Percentiles rank a stretch among this genome's conserved stretches.
Conservation (phyloP, 2,797 vertebrate genomes). For the Coracias cyanogaster region DNA sequence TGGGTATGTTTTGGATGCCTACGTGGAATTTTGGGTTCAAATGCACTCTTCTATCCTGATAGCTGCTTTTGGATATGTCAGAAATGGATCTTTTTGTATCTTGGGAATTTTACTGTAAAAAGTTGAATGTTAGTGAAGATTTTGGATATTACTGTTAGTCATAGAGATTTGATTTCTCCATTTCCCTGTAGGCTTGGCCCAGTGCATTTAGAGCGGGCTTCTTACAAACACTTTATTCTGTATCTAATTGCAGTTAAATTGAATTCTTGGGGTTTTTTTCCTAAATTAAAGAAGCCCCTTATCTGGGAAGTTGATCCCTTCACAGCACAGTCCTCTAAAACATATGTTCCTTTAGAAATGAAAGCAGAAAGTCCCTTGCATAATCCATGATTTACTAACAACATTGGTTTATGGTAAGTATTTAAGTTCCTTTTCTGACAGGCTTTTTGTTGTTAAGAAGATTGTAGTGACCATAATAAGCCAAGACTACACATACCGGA, state of each 20-base stretch:
- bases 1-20: neutral
- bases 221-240: neutral
- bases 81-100: neutral
- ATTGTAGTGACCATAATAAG: neutral
- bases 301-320: neutral
- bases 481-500: neutral
- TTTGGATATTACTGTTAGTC: neutral
- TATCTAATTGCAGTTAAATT: neutral
- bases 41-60: neutral
- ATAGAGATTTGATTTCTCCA: neutral
- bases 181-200: neutral
- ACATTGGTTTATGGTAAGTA: neutral
- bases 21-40: neutral
- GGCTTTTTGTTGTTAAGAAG: neutral
- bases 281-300: neutral
- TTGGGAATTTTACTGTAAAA: neutral
- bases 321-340: neutral
- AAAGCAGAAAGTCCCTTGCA: slow-evolving; percentile 1
- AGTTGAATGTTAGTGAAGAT: neutral
- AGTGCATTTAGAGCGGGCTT: neutral
- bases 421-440: neutral
- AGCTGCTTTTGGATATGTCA: neutral
- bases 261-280: too few species aligned
- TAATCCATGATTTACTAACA: neutral
- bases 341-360: neutral